Evolutionary conservation across 2,888 invertebrate genomes (phyloP).

Genomic region (Eugnorisma glareosa): DNA sequence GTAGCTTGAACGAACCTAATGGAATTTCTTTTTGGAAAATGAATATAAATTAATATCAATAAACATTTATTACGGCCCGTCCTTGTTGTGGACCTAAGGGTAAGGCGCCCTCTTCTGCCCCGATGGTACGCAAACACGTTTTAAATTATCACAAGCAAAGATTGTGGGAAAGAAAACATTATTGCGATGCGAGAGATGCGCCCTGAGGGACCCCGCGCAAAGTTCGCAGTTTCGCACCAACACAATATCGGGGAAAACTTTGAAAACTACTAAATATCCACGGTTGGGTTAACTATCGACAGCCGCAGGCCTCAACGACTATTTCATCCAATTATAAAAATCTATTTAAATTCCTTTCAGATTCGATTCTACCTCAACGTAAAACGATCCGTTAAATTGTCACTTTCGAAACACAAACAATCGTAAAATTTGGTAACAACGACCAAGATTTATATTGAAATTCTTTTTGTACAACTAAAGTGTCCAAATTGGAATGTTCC

Average conservation of each 20-base stretch:
- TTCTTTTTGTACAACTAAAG: constrained; percentile 38
- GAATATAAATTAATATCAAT: constrained; percentile 78
- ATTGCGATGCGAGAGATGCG: constrained; percentile 73
- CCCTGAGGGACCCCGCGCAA: constrained; percentile 68
- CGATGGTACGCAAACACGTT: constrained; percentile 78
- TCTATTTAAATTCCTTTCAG: constrained; percentile 50
- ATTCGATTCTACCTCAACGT: constrained; percentile 29
- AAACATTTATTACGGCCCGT: constrained; percentile 72
- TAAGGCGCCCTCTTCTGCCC: constrained; percentile 66
- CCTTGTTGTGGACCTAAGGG: constrained; percentile 57
- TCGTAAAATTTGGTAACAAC: constrained; percentile 40
- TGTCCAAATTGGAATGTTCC: constrained; percentile 45
- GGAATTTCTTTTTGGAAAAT: constrained; percentile 64
- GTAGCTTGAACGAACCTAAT: constrained; percentile 13
- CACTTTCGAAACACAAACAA: constrained; percentile 54
- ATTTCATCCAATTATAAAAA: constrained; percentile 67
- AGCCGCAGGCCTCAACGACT: constrained; percentile 52
- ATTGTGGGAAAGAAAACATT: constrained; percentile 80
- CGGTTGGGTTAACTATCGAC: constrained; percentile 71
- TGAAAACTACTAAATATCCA: constrained; percentile 77
- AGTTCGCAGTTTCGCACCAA: constrained; percentile 70
- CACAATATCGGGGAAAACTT: constrained; percentile 78
- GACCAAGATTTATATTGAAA: constrained; percentile 42
- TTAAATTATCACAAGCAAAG: constrained; percentile 80
- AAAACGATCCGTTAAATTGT: constrained; percentile 46